A percentile compares a stretch with the other conserved stretches of the same genome.
phyloP scores from a whole-genome alignment of 2,888 invertebrate species.

The Xestoiulus laeticollis region DNA sequence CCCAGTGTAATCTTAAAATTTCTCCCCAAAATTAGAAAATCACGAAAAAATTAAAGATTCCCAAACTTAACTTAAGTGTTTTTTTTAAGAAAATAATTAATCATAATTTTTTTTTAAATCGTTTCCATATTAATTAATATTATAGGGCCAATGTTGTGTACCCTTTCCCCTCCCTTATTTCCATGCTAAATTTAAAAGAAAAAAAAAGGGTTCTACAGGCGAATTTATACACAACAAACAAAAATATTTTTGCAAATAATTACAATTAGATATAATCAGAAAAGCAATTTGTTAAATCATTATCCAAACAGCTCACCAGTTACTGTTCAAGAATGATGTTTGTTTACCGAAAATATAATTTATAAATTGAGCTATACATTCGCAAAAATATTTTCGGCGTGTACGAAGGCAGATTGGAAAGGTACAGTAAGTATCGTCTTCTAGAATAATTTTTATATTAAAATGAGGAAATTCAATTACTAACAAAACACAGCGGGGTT shows the following conservation, averaged over 20 bases:
- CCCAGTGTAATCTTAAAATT: neutral
- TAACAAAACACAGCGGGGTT: slow-evolving; percentile 43
- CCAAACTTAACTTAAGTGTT: too few relatives aligned
- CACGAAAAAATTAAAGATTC: neutral
- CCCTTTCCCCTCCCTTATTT: neutral
- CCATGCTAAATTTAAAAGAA: neutral
- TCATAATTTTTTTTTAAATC: neutral
- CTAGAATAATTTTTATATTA: slow-evolving; percentile 40
- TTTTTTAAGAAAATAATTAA: neutral
- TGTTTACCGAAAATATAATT: neutral
- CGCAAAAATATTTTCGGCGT: neutral
- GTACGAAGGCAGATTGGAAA: slow-evolving; percentile 31
- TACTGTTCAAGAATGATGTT: neutral
- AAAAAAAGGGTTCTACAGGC: slow-evolving; percentile 36
- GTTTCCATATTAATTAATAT: neutral
- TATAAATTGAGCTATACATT: neutral
- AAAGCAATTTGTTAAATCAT: neutral
- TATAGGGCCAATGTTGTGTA: neutral
- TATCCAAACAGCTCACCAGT: neutral
- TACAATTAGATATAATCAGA: neutral
- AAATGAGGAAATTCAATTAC: slow-evolving; percentile 41
- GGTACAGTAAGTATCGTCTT: slow-evolving; percentile 6
- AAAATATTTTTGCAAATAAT: slow-evolving; percentile 30
- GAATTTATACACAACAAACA: neutral
- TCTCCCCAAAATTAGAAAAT: neutral